Percentiles rank a stretch among this genome's conserved stretches.
Conservation (phyloP, 2,888 invertebrate species). For the Griposia aprilina region DNA sequence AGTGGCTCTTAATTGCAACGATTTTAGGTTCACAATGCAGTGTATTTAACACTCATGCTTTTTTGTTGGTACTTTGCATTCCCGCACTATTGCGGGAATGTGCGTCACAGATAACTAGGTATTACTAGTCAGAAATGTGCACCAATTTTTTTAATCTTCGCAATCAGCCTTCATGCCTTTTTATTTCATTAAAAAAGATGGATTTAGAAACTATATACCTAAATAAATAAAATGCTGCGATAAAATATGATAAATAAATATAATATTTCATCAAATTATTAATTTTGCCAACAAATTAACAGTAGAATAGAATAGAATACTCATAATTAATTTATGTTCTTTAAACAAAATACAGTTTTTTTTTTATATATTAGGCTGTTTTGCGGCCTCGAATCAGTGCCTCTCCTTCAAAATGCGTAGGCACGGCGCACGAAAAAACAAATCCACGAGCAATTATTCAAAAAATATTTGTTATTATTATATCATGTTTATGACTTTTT, state of each 20-base stretch:
- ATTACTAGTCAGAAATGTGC: neutral
- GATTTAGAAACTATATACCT: neutral
- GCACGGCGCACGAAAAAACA: too few species aligned
- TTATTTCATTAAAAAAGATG: neutral
- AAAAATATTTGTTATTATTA: neutral
- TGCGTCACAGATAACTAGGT: neutral
- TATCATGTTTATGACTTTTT: too few species aligned
- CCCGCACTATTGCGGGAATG: neutral
- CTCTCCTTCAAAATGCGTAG: neutral
- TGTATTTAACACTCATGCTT: neutral
- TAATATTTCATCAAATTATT: neutral
- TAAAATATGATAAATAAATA: neutral
- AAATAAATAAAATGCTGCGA: neutral
- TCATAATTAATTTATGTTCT: neutral
- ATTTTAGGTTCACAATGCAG: neutral
- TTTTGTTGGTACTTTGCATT: neutral
- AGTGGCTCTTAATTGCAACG: neutral
- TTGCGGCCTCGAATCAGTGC: neutral
- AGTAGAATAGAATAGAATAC: too few species aligned
- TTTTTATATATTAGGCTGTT: neutral
- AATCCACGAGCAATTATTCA: neutral
- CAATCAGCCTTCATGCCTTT: neutral
- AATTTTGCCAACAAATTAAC: too few species aligned
- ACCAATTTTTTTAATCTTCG: neutral
- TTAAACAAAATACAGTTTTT: neutral